Evolutionary conservation across 2,888 invertebrate species (phyloP), one percentile per base, ranked within the genome.

Genomic region (Acronicta psi): DNA sequence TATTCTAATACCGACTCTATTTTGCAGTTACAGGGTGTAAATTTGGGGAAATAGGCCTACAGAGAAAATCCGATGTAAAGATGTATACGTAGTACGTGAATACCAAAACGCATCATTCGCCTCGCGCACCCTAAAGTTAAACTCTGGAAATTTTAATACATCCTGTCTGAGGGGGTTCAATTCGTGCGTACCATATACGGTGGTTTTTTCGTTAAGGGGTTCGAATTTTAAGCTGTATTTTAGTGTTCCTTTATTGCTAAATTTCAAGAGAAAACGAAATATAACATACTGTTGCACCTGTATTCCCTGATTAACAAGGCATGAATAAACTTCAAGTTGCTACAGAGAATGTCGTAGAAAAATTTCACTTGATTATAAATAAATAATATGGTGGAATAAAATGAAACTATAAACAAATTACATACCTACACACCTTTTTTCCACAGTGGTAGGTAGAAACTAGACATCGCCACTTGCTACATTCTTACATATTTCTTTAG

Each of bases 81-180:
- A 74, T 82, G 61, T 82, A 76, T 77, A 81, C 68, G 64, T 67
- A 44, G 61, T 73, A 60, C 67, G 69, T 77, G 71, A 79, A 59
- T 79, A 83, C 79, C 79, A 81, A 83, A 88, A 88, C 86, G 88
- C 88, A 88, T 89, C 34, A n/a, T 34, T n/a, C 82, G 81, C 80
- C 62, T 77, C 83, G 81, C 84, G 78, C 85, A 76, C 89, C 89
- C 90, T 81, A 86, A 88, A 88, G 85, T 86, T 88, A 85, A 86
- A 87, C 88, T 88, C 82, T 86, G 89, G 84, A 88, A 89, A 90
- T 89, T 89, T 88, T 89, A 88, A 89, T 89, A 88, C 85, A 77
- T 88, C 84, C 86, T 83, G 83, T 84, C 81, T 84, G 82, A 81
- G 80, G 84, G 80, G 71, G 79, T 68, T 77, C 63, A 45, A 49